Base-by-base conservation (phyloP, 1,140 invertebrate genomes). In the Gonioctena quinquepunctata region DNA sequence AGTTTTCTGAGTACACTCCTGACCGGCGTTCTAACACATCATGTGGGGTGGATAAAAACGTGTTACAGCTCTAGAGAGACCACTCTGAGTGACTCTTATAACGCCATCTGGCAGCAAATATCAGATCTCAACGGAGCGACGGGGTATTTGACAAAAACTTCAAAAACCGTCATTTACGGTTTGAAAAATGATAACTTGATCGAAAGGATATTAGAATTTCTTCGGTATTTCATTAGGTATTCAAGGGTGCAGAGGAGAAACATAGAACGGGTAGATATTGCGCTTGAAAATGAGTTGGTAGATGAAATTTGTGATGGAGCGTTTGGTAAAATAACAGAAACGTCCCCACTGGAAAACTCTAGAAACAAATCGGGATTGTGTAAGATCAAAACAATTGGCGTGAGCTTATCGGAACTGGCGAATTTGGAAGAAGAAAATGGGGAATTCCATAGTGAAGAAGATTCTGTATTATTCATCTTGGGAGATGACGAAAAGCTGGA, bases 1-100 rank as follows among this genome's bases (percentile, higher is more conserved):
- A 97, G 95, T 86, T 97, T 97, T 84, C 87, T 96, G 64, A 96
- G 94, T 80, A 95, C 93, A 13, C 85, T 96, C 61, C 81, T 96
- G 21, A 96, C 94, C 3, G 93, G 93, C 66, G 91, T 96, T 22
- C 83, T 96, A 52, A 96, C 94, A 0, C 89, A 96, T 84, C 95
- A 97, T 83, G 86, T 96, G 18, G 93, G 94, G 1, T 96, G 95
- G 95, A 93, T 96, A 57, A 89, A 91, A 21, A 95, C 93, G 0
- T 90, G 94, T 11, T 70, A 83, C 62, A 80, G 84, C 23, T 64
- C 78, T 21, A 27, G 70, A 49, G 42, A 75, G 66, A 26, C 70
- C 49, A 65, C 73, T 57, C 78, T 82, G 64, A 78, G 84, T 72
- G 86, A 89, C 0, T 87, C 90, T 0, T 92, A 90, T 77, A 96